Base-by-base conservation (phyloP, 2,888 invertebrate genomes). In the Alloplasta piceator region DNA sequence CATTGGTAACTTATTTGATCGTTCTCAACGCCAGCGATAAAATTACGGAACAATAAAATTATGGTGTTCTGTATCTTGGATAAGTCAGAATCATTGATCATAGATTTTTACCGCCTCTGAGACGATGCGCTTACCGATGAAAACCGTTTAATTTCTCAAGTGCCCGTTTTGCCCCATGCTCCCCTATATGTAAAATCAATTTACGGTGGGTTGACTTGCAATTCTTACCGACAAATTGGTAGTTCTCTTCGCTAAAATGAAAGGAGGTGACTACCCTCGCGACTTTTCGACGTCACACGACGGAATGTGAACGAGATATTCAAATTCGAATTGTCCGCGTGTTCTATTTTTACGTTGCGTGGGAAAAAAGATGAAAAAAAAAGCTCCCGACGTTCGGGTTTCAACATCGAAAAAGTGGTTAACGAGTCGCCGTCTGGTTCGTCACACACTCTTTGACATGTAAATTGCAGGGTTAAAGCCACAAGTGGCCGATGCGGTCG, bases 401-500 rank as follows among this genome's bases (percentile, higher is more conserved):
- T 78, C 48, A 58, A 12, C 41, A 50, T 78, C 64, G 41, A 58
- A 39, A 26, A 26, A 78, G 70, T 48, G 26, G 75, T 71, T 71
- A 80, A 75, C 75, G 71, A 63, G 75, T 67, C 26, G 72, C 75
- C 41, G 39, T 71, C 50, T 38, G 46, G 41, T 66, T 48, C 67
- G 46, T 16, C 60, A 67, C 5, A 50, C 16, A 39, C 60, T 9
- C 80, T 71, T 80, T 75, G 75, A 76, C 55, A 80, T 80, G 75
- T 38, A 80, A 76, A 76, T 80, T 61, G 48, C 72, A 43, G 60
- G 14, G 39, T 26, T 26, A 58, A 60, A 80, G 75, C 80, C 61
- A 80, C 79, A 80, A 80, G 79, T 80, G 75, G 75, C 66, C 41
- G 58, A 67, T 67, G 61, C 39, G 52, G 61, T 67, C 26, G 55